Percentiles rank a stretch among this genome's conserved stretches.
These are phyloP conservation scores for Choristoneura fumiferana DNA, from an alignment of 1,140 invertebrate species.

Conservation along the genomic window DNA sequence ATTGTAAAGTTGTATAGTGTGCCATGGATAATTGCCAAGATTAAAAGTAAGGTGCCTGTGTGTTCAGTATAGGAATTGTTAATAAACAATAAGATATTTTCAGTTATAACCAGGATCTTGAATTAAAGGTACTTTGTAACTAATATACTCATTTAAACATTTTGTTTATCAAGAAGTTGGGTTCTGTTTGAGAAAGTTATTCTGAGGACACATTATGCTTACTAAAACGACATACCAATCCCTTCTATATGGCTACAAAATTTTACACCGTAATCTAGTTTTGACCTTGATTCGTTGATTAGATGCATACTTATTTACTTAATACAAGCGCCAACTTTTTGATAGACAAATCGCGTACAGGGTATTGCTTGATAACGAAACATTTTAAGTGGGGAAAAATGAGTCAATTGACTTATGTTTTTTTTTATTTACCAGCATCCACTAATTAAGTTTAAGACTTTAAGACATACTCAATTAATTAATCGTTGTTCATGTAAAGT, in stretches of 20 bases:
- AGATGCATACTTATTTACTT: too few species aligned
- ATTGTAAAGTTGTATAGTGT: slow-evolving; percentile 39
- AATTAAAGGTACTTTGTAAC: slow-evolving; percentile 3
- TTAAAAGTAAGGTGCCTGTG: slow-evolving; percentile 66
- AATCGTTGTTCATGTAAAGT: too few species aligned
- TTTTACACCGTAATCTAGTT: too few species aligned
- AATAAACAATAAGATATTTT: slow-evolving; percentile 23
- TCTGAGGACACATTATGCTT: too few species aligned
- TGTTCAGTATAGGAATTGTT: slow-evolving; percentile 57
- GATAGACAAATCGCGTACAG: neutral
- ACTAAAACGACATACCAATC: too few species aligned
- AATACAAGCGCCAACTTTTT: neutral
- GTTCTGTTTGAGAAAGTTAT: too few species aligned
- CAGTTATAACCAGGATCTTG: neutral
- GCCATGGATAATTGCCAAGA: slow-evolving; percentile 67
- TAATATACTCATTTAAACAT: slow-evolving; percentile 12
- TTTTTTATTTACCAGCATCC: slow-evolving; percentile 2
- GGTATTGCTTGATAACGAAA: neutral
- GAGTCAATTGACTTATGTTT: slow-evolving; percentile 1
- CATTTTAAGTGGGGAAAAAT: neutral
- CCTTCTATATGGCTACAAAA: too few species aligned
- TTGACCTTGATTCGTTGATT: too few species aligned
- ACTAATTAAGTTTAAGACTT: too few species aligned
- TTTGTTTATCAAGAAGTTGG: neutral
- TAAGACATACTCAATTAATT: too few species aligned